Evolutionary conservation across 1,140 invertebrate genomes (phyloP).

Genomic region (Diuraphis noxia): DNA sequence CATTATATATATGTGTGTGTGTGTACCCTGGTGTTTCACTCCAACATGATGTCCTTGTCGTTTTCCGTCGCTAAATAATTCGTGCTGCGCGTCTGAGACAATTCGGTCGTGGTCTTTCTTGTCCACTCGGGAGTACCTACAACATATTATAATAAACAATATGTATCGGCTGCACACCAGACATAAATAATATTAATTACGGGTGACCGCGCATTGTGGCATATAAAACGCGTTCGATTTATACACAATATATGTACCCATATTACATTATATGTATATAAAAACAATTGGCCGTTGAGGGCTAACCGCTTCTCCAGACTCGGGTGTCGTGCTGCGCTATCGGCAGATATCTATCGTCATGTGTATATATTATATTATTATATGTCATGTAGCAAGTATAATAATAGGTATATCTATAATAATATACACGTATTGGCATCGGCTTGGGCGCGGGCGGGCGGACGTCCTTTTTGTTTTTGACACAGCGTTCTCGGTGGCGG

Average conservation of each 20-base stretch:
- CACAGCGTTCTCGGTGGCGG: background rate
- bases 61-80: background rate
- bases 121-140: background rate
- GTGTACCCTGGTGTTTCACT: background rate
- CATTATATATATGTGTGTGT: background rate
- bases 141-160: background rate
- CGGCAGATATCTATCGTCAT: background rate
- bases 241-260: background rate
- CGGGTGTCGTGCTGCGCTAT: background rate
- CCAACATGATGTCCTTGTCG: background rate
- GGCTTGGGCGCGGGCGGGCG: background rate
- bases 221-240: background rate
- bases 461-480: conserved; percentile 30
- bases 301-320: conserved; percentile 36
- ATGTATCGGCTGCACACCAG: background rate
- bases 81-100: background rate
- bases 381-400: background rate
- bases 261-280: background rate
- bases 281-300: background rate
- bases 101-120: background rate
- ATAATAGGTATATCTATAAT: background rate
- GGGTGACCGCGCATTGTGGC: background rate
- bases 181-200: conserved; percentile 3
- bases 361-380: background rate
- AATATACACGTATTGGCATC: too few relatives aligned